These are phyloP conservation scores for Julus scandinavius DNA, from an alignment of 2,888 invertebrate genomes.

Conservation along the genomic window DNA sequence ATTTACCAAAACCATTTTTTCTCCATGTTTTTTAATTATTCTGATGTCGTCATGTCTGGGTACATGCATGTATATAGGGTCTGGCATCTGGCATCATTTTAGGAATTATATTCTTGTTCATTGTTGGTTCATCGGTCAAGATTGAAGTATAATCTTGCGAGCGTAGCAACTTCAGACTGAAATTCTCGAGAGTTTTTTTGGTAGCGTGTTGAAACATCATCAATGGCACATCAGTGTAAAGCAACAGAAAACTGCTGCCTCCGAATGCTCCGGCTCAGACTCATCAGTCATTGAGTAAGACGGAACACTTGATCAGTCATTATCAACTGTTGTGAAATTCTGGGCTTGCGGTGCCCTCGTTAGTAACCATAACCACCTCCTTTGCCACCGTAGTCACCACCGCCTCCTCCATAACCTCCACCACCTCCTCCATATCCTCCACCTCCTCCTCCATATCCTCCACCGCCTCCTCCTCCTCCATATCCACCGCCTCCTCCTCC, in stretches of 20 bases:
- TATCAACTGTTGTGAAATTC: not conserved
- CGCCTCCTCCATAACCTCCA: conserved; percentile 30
- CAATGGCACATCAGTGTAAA: not conserved
- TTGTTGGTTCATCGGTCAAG: no score
- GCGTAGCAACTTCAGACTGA: no score
- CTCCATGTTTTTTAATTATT: no score
- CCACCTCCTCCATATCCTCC: conserved; percentile 49
- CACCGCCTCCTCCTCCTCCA: conserved; percentile 45
- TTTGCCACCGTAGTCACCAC: conserved; percentile 40
- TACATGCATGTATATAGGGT: no score
- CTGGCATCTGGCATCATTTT: no score
- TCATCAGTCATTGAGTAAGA: not conserved
- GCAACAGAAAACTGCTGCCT: not conserved
- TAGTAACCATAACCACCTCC: conserved; percentile 22
- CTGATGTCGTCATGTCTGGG: no score
- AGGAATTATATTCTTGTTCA: no score
- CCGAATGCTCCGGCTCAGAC: not conserved
- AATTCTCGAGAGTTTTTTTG: not conserved
- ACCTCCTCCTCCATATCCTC: conserved; percentile 1
- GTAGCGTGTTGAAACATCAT: not conserved
- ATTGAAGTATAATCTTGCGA: no score
- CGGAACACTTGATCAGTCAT: not conserved
- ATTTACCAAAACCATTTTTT: no score
- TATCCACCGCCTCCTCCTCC: conserved; percentile 47
- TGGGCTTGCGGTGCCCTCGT: not conserved